These are phyloP conservation scores for Schizopygopsis pylzovi DNA, from an alignment of 2,797 vertebrate species.

Conservation along the genomic window DNA sequence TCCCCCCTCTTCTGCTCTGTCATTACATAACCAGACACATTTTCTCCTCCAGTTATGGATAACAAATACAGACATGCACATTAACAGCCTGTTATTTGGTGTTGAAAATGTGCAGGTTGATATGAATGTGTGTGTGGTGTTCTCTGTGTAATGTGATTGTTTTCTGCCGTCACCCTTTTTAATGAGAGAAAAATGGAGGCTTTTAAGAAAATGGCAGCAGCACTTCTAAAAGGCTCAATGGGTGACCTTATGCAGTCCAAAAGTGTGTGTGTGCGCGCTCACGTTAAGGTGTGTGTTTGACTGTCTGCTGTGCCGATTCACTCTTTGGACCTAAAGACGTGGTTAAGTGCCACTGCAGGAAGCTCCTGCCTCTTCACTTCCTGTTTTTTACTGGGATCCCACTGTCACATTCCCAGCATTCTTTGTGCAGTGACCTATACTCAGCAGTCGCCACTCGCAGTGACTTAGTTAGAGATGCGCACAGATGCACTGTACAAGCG, in stretches of 20 bases:
- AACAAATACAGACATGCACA: constrained; percentile 13
- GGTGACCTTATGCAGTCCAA: constrained; percentile 12
- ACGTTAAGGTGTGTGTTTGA: constrained; percentile 1
- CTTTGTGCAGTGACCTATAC: constrained; percentile 46
- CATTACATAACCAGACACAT: not conserved
- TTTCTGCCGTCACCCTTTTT: constrained; percentile 5
- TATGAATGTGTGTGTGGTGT: constrained; percentile 3
- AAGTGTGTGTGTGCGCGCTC: constrained; percentile 1
- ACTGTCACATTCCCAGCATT: constrained; percentile 33
- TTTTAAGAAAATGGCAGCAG: constrained; percentile 49
- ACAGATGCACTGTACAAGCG: constrained; percentile 27
- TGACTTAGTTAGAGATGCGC: constrained; percentile 24
- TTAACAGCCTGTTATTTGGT: constrained; percentile 22
- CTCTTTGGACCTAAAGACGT: not conserved
- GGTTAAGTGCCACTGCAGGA: constrained; percentile 28
- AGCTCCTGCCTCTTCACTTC: constrained; percentile 37
- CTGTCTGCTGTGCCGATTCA: not conserved
- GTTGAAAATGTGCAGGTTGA: constrained; percentile 32
- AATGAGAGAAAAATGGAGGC: constrained; percentile 40
- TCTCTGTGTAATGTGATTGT: constrained; percentile 13
- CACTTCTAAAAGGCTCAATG: constrained; percentile 41
- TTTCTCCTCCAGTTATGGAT: constrained; percentile 13
- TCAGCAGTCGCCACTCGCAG: constrained; percentile 17
- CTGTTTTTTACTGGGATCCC: constrained; percentile 34
- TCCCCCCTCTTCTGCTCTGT: not conserved